Evolutionary conservation across 2,113 vertebrate genomes (phyloP).

Genomic region (Alosa alosa): DNA sequence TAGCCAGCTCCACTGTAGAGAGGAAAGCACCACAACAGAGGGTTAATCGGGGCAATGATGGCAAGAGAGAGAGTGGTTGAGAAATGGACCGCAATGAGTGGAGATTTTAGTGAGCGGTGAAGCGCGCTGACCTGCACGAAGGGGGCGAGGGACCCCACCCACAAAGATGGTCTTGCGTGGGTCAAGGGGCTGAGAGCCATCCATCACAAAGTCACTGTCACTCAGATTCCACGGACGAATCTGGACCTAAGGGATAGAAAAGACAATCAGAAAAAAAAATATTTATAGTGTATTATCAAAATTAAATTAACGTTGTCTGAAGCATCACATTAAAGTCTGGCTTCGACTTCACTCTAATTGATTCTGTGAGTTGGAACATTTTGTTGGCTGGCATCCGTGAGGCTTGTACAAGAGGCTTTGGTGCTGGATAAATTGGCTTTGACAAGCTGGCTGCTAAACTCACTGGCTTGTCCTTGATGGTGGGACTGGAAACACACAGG

Average conservation of each 20-base stretch:
- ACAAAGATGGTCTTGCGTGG: conserved; percentile 99
- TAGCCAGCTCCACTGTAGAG: conserved; percentile 88
- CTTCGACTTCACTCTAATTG: background rate
- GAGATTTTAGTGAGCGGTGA: background rate
- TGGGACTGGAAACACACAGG: conserved; percentile 96
- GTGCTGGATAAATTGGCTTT: background rate
- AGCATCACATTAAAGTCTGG: background rate
- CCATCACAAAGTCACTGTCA: conserved; percentile 98
- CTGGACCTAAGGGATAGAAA: conserved; percentile 79
- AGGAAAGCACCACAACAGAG: conserved; percentile 22
- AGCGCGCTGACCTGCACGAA: conserved; percentile 83
- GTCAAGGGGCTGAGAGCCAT: conserved; percentile 95
- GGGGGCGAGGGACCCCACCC: conserved; percentile 91
- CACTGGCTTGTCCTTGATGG: conserved; percentile 99
- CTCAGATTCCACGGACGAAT: conserved; percentile 97
- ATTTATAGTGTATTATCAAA: background rate
- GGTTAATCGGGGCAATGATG: background rate
- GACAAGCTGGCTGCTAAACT: conserved; percentile 53
- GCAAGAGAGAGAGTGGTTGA: background rate
- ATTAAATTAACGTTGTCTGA: background rate
- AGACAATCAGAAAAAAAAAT: background rate
- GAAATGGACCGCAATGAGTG: background rate
- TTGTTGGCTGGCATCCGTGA: background rate
- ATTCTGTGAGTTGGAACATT: background rate
- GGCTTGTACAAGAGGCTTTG: background rate